Evolutionary conservation across 35 echinoderm and acorn worm species (phyloP).

Genomic region (Apostichopus japonicus): DNA sequence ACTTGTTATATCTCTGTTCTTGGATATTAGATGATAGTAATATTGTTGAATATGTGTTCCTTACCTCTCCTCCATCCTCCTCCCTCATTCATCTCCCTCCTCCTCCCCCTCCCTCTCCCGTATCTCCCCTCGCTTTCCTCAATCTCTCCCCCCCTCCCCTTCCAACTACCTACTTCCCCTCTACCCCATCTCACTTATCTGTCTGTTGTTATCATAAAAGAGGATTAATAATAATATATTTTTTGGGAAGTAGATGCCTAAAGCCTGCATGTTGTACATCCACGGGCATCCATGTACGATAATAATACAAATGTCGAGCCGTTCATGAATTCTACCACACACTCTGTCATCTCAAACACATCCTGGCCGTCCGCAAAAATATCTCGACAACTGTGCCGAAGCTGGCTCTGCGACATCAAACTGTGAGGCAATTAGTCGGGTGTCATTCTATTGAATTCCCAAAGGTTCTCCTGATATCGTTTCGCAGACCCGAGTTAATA

Average conservation of each 20-base stretch:
- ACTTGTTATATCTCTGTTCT: no score
- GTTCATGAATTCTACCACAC: not conserved
- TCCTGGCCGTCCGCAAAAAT: not conserved
- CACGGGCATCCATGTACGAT: not conserved
- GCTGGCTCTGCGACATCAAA: not conserved
- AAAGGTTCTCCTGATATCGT: slow-evolving; percentile 14
- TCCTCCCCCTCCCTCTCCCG: no score
- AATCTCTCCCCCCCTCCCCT: no score
- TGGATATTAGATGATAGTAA: no score
- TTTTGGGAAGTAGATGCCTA: not conserved
- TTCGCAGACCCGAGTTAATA: slow-evolving; percentile 3
- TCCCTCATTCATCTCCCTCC: no score
- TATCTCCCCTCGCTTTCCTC: no score
- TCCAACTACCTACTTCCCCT: no score
- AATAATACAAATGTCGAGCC: not conserved
- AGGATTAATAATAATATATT: no score
- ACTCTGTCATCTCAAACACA: not conserved
- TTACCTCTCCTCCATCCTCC: no score
- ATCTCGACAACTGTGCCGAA: not conserved
- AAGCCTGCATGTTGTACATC: not conserved
- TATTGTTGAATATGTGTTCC: no score
- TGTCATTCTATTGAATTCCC: slow-evolving; percentile 21
- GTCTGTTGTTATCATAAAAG: no score
- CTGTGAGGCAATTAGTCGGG: slow-evolving; percentile 2
- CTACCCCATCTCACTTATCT: no score